phyloP scores from a whole-genome alignment of 2,113 vertebrate species.

The Passer montanus region DNA sequence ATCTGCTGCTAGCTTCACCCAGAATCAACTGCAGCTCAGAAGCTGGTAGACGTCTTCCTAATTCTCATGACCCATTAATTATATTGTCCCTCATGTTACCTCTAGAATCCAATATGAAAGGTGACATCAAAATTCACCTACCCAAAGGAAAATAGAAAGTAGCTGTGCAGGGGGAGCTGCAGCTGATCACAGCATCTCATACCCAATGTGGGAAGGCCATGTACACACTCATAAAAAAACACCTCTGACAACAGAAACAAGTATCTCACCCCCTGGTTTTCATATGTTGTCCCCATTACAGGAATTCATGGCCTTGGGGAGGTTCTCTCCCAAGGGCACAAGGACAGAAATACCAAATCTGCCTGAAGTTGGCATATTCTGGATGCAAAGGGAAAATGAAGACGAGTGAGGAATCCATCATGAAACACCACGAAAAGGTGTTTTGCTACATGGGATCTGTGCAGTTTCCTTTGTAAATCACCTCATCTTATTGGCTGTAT shows the following conservation, averaged over 20 bases:
- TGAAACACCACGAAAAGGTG: neutral
- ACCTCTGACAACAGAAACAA: neutral
- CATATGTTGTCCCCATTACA: neutral
- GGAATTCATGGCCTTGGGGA: neutral
- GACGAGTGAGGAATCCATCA: fast-evolving
- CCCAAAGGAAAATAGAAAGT: neutral
- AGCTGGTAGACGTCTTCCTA: neutral
- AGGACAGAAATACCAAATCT: neutral
- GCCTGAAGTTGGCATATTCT: neutral
- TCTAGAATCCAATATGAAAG: neutral
- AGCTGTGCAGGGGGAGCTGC: neutral
- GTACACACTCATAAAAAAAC: neutral
- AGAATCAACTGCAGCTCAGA: neutral
- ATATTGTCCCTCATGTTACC: neutral
- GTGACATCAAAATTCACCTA: neutral
- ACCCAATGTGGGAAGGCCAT: fast-evolving
- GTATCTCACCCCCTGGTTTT: neutral
- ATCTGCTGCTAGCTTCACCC: neutral
- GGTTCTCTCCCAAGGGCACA: fast-evolving
- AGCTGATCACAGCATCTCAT: neutral
- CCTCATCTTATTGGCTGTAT: neutral
- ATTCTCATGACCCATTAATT: neutral
- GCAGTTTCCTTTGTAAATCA: neutral
- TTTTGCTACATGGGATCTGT: neutral
- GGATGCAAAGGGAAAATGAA: neutral